These are phyloP conservation scores for Leptodactylus fuscus DNA, from an alignment of 2,113 vertebrate genomes.

Conservation along the genomic window DNA sequence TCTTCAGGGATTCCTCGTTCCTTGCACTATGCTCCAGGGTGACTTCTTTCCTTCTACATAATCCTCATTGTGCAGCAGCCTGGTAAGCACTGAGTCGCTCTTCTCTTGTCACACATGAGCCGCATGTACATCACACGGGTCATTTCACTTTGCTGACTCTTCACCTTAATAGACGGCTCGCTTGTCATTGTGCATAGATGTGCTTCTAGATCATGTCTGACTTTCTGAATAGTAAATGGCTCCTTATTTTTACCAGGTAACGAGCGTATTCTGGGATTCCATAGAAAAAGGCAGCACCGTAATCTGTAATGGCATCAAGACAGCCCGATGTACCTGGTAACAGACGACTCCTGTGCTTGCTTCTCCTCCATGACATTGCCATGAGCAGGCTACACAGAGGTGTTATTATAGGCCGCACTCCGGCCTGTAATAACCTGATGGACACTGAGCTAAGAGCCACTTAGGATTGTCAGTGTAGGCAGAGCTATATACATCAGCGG, in stretches of 20 bases:
- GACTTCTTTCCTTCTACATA: slow-evolving; percentile 64
- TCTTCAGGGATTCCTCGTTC: slow-evolving; percentile 61
- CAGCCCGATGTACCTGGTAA: slow-evolving; percentile 78
- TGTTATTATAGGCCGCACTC: too few species aligned
- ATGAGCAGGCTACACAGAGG: not conserved
- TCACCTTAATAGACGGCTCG: not conserved
- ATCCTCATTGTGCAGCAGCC: slow-evolving; percentile 49
- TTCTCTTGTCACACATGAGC: not conserved
- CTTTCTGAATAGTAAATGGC: slow-evolving; percentile 18
- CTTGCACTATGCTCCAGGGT: slow-evolving; percentile 65
- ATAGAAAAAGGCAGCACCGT: slow-evolving; percentile 61
- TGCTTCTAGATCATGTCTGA: not conserved
- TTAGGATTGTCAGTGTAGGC: too few species aligned
- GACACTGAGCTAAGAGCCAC: too few species aligned
- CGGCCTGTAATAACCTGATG: too few species aligned
- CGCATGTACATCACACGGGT: not conserved
- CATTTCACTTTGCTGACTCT: not conserved
- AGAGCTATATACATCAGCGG: too few species aligned
- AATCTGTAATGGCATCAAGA: slow-evolving; percentile 74
- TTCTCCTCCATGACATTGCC: not conserved
- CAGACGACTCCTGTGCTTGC: not conserved
- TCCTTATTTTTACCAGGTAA: slow-evolving; percentile 69
- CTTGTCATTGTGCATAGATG: not conserved
- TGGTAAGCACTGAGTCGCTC: slow-evolving; percentile 65
- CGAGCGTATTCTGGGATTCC: slow-evolving; percentile 65